Percentiles rank a stretch among this genome's conserved stretches.
These are phyloP conservation scores for Bombylius major DNA, from an alignment of 2,888 invertebrate species.

Conservation along the genomic window DNA sequence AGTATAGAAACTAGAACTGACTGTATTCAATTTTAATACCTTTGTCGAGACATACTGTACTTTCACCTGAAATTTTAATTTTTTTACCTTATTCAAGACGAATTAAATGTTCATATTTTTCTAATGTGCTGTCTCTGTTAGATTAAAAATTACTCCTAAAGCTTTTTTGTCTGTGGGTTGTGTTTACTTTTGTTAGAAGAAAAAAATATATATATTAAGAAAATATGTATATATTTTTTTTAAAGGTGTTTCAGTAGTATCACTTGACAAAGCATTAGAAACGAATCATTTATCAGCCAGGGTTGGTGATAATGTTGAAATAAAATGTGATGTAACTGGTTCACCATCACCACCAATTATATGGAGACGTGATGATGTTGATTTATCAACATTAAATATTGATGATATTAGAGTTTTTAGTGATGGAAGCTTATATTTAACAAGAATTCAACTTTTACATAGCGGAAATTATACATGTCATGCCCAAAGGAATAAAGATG, in stretches of 20 bases:
- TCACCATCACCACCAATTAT: constrained; percentile 56
- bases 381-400: constrained; percentile 47
- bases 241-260: constrained; percentile 55
- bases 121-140: neutral
- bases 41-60: too few species aligned
- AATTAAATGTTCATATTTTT: too few species aligned
- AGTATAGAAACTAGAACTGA: too few species aligned
- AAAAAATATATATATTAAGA: too few species aligned
- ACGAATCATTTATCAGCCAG: constrained; percentile 55
- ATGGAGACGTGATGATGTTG: constrained; percentile 55
- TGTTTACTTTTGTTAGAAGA: too few species aligned
- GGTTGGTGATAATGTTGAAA: constrained; percentile 63
- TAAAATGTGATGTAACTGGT: constrained; percentile 62
- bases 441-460: constrained; percentile 57
- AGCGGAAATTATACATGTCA: constrained; percentile 68
- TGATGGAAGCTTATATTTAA: constrained; percentile 61
- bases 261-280: constrained; percentile 57
- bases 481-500: constrained; percentile 55
- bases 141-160: neutral
- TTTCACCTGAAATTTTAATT: too few species aligned
- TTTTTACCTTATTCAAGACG: too few species aligned
- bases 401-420: constrained; percentile 54
- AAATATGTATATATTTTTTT: too few species aligned
- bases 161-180: neutral
- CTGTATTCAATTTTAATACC: too few species aligned